Base-by-base conservation (phyloP, 2,797 vertebrate species). In the Amphiprion clarkii region DNA sequence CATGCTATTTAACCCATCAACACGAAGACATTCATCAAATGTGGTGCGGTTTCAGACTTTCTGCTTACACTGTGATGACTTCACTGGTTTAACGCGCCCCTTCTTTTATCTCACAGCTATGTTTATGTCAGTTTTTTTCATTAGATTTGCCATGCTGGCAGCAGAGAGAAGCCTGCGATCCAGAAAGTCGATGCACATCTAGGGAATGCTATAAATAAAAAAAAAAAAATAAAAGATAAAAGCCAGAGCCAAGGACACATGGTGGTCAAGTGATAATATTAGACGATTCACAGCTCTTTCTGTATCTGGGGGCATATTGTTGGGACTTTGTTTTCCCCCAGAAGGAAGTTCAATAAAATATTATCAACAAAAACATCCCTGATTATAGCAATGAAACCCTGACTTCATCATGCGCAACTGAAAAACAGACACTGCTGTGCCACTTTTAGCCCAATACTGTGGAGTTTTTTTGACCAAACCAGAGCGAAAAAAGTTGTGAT, bases 321-420 rank as follows among this genome's bases (percentile, higher is more conserved):
- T n/a, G 40, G 63, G 51, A 57, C 27, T 71, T 85, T 79, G 23
- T 23, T 61, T 21, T 29, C 13, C 23, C 40, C 42, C n/a, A 23
- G n/a, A 53, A 66, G 40, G 17, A 33, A 48, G 33, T 16, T 29
- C 29, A 61, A 53, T 55, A 71, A 76, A 76, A 61, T 14, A 31
- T 33, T 8, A 56, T 77, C 67, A 65, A 72, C 71, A 81, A 81
- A 63, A 78, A 9, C 53, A 52, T 51, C 39, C 56, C 76, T 82
- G 74, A 70, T 66, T 8, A 11, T 4, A 51, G 13, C 23, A 5
- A 71, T 42, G 27, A 56, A 76, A 67, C 23, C 11, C 2, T 57
- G 79, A 70, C 62, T 58, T 66, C 57, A 69, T 77, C 61, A 58
- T 31, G 56, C 1, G 5, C 4, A 7, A 55, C 17, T 17, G 1